These are phyloP conservation scores for Xiphophorus hellerii DNA, from an alignment of 2,113 vertebrate genomes.

Conservation along the genomic window DNA sequence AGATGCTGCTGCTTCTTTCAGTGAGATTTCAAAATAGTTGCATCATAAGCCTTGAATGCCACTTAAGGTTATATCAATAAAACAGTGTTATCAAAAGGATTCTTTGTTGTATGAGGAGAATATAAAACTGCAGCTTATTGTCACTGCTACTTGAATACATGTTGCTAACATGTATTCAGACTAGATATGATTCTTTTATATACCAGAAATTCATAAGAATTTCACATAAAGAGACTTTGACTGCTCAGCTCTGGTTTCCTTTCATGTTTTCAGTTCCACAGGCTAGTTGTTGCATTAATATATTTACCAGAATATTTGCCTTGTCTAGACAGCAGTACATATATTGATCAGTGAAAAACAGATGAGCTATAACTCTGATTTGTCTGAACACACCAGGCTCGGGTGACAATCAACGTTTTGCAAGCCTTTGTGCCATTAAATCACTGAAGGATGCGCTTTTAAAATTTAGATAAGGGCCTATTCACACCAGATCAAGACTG, in stretches of 20 bases:
- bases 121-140: not conserved
- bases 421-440: no score
- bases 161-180: constrained; percentile 2
- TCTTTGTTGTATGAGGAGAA: not conserved
- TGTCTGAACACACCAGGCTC: not conserved
- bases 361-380: not conserved
- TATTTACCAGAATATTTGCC: not conserved
- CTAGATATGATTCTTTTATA: not conserved
- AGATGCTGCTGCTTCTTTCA: constrained; percentile 20
- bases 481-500: no score
- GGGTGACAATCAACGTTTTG: not conserved
- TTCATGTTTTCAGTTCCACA: not conserved
- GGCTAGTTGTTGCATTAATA: not conserved
- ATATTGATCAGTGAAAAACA: not conserved
- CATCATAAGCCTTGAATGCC: not conserved
- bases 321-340: not conserved
- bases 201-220: not conserved
- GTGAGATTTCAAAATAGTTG: not conserved
- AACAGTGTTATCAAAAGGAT: not conserved
- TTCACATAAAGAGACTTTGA: not conserved
- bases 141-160: not conserved
- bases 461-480: no score
- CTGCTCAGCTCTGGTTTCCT: constrained; percentile 20
- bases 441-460: no score
- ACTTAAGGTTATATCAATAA: constrained; percentile 2